Evolutionary conservation across 2,797 vertebrate species (phyloP).

Genomic region (Pyrocephalus nanus): DNA sequence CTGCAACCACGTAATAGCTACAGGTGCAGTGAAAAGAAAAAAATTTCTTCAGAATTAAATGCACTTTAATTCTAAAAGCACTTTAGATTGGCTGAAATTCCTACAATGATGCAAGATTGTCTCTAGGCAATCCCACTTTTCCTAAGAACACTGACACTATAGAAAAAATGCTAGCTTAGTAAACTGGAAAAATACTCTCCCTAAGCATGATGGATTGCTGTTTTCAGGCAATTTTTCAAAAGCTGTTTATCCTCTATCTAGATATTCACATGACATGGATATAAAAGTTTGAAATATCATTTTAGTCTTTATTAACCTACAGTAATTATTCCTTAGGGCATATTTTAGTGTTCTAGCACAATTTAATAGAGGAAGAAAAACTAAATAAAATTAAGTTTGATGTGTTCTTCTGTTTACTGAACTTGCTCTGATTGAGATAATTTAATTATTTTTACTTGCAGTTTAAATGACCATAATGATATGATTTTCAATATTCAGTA

Average conservation of each 20-base stretch:
- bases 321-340: neutral
- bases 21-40: neutral
- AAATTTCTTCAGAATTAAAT: neutral
- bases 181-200: neutral
- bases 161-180: neutral
- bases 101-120: neutral
- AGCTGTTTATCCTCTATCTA: neutral
- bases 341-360: neutral
- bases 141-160: neutral
- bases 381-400: conserved; percentile 27
- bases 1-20: neutral
- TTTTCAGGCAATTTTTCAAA: neutral
- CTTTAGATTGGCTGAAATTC: neutral
- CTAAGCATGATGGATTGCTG: neutral
- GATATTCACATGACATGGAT: neutral
- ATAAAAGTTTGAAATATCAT: conserved; percentile 10
- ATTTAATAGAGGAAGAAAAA: conserved; percentile 14
- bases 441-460: conserved; percentile 41
- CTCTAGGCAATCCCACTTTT: neutral
- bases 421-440: conserved; percentile 1
- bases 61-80: neutral
- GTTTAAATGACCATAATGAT: conserved; percentile 13
- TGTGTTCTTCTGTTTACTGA: conserved; percentile 15
- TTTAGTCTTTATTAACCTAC: neutral
- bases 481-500: conserved; percentile 24